Evolutionary conservation across 2,888 invertebrate genomes (phyloP).

Genomic region (Leptopilina drosophilae): DNA sequence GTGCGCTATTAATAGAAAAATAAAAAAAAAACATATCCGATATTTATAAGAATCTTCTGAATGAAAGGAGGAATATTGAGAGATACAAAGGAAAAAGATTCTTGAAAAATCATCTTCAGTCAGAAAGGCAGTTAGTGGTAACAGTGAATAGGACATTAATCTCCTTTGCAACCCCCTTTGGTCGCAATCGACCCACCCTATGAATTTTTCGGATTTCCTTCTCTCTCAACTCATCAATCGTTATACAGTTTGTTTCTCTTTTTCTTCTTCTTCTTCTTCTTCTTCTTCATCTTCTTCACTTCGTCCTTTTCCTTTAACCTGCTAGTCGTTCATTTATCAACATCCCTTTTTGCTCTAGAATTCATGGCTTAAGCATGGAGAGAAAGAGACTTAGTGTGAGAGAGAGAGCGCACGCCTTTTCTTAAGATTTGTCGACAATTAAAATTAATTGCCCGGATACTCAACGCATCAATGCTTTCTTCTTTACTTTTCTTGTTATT

Average conservation of each 20-base stretch:
- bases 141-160: conserved; percentile 35
- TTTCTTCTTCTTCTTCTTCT: conserved; percentile 42
- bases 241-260: conserved; percentile 50
- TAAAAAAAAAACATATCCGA: not conserved
- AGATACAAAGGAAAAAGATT: conserved; percentile 31
- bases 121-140: conserved; percentile 25
- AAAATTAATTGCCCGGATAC: conserved; percentile 65
- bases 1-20: not conserved
- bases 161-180: conserved; percentile 30
- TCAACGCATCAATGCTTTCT: conserved; percentile 31
- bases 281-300: conserved; percentile 42
- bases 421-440: conserved; percentile 66
- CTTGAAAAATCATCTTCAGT: conserved; percentile 31
- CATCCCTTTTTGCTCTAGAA: conserved; percentile 56
- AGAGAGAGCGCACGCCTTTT: not conserved
- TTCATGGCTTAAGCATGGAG: conserved; percentile 32
- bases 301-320: conserved; percentile 40
- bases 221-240: conserved; percentile 59
- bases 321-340: conserved; percentile 61
- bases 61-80: conserved; percentile 20
- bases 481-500: conserved; percentile 4
- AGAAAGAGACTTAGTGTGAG: not conserved
- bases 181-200: conserved; percentile 5
- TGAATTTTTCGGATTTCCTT: conserved; percentile 36
- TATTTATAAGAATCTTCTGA: not conserved